Conservation (phyloP, 2,888 invertebrate species). For the Elegia similella region DNA sequence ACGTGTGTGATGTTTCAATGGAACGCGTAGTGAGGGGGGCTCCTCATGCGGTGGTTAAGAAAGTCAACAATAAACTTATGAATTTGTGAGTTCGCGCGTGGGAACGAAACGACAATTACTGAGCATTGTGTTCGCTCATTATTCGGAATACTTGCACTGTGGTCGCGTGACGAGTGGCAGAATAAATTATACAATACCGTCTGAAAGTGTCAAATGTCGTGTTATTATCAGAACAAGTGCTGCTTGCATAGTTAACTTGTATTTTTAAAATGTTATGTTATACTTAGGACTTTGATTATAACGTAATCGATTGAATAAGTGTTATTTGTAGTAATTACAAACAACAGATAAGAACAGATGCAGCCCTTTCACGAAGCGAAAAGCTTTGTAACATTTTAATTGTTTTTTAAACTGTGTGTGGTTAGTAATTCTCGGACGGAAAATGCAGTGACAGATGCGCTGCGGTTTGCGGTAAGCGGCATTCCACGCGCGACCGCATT, state of each 20-base stretch:
- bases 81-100: slow-evolving; percentile 31
- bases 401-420: slow-evolving; percentile 57
- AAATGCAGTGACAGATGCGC: slow-evolving; percentile 57
- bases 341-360: too few species aligned
- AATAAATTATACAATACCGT: not conserved
- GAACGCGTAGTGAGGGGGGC: slow-evolving; percentile 22
- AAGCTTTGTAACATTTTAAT: slow-evolving; percentile 31
- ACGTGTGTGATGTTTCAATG: slow-evolving; percentile 21
- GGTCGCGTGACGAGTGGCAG: not conserved
- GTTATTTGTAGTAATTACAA: too few species aligned
- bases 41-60: slow-evolving; percentile 24
- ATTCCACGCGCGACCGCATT: slow-evolving; percentile 23
- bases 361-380: too few species aligned
- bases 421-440: slow-evolving; percentile 47
- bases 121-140: slow-evolving; percentile 23
- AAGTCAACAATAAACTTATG: slow-evolving; percentile 34
- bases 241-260: too few species aligned
- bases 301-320: too few species aligned
- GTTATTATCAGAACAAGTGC: not conserved
- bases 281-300: too few species aligned
- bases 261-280: too few species aligned
- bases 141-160: slow-evolving; percentile 17
- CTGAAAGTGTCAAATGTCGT: not conserved
- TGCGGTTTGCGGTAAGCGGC: slow-evolving; percentile 49
- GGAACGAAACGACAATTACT: slow-evolving; percentile 29